Base-by-base conservation (phyloP, 2,113 vertebrate genomes). In the Clarias magur region DNA sequence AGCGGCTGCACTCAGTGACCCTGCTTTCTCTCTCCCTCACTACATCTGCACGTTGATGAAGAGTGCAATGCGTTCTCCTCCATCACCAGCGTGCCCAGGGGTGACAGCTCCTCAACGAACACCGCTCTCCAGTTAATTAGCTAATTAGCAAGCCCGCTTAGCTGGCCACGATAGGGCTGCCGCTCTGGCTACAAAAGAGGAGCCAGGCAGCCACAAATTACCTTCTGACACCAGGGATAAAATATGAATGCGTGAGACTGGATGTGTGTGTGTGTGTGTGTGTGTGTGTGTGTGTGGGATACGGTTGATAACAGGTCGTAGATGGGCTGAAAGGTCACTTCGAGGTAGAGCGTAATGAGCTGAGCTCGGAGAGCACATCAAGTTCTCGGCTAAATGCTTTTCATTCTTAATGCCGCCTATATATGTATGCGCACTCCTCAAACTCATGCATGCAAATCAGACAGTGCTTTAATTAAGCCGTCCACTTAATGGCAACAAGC, bases 61-160 rank as follows among this genome's bases (percentile, higher is more conserved):
- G 42, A 82, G 53, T 23, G 19, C 84, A 86, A 60, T 42, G 60
- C 73, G 21, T 56, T 79, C 70, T 86, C 60, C 60, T 59, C 85
- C 56, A 63, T 85, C 70, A 86, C 72, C 86, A 87, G 81, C 25
- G 42, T 83, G 88, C 78, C 70, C 53, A n/a, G 27, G 82, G 86
- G 82, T 81, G 78, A 83, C 68, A 67, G 84, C 88, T 89, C 63
- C 48, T 82, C 62, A 17, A 67, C 65, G 60, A 88, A 85, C 81
- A 87, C 83, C n/a, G n/a, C 87, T 82, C 89, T 90, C 80, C 13
- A 86, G 83, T 88, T 90, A 89, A 90, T 91, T 91, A 86, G 85
- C 82, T 88, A 88, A 90, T 90, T 88, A 90, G 85, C 80, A 82
- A 82, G 53, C 67, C 72, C 19, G 16, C 83, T 82, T 76, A 84